Base-by-base conservation (phyloP, 2,113 vertebrate genomes). In the Megaptera novaeangliae region DNA sequence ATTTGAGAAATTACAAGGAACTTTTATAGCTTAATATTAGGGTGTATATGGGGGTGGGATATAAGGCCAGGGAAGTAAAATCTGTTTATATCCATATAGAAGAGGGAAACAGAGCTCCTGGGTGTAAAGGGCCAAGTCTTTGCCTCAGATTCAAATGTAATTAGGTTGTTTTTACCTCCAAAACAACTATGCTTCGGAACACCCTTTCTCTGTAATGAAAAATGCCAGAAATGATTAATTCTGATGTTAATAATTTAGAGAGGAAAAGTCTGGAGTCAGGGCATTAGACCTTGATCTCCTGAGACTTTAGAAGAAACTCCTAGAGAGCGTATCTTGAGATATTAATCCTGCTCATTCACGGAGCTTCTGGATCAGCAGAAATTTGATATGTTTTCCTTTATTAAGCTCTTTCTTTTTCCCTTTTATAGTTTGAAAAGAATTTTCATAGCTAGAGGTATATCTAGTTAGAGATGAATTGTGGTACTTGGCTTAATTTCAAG, bases 401-500 rank as follows among this genome's bases (percentile, higher is more conserved):
- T 29, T 52, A 83, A 77, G 29, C 3, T 44, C 69, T 59, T 85
- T 68, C 41, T 80, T 84, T 72, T 66, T 14, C 64, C 39, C n/a
- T 88, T 84, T 74, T 59, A 64, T 64, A 78, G 61, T 86, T 95
- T 89, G 34, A 75, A 86, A 74, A 72, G 68, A 78, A 64, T 57
- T 83, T 74, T 92, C 61, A 39, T 39, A 75, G 83, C 75, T 81
- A 92, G 41, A 89, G 23, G 23, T 75, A 31, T 49, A 78, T 63
- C 29, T 52, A 91, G 44, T 52, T 84, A 59, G 75, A 68, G 64
- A 71, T 59, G 49, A 63, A 75, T 44, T 82, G 66, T 52, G 36
- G 44, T n/a, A 5, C 13, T 89, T 96, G 88, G 83, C 80, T 95
- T 64, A 63, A 81, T 86, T 72, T 94, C 66, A 84, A 80, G 36